Evolutionary conservation across 2,888 invertebrate genomes (phyloP).

Genomic region (Agrotis ipsilon): DNA sequence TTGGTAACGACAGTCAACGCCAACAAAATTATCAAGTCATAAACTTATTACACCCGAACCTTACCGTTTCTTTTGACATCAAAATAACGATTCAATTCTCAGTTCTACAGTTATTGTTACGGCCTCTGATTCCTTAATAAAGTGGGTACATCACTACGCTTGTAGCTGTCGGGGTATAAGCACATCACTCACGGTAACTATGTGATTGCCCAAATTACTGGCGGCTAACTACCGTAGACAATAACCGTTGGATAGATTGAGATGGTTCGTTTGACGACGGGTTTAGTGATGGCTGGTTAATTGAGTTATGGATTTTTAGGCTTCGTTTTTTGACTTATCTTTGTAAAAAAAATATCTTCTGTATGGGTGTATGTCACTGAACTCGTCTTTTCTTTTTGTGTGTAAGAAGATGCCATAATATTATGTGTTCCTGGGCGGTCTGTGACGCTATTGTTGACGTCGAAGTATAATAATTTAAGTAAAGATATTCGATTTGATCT

Average conservation of each 20-base stretch:
- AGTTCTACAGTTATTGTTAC: conserved; percentile 60
- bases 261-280: conserved; percentile 29
- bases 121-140: conserved; percentile 63
- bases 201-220: conserved; percentile 73
- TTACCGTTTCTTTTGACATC: conserved; percentile 45
- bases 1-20: neutral
- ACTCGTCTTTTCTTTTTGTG: too few relatives aligned
- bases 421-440: too few relatives aligned
- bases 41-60: conserved; percentile 19
- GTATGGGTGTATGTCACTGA: too few relatives aligned
- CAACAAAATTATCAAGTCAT: conserved; percentile 20
- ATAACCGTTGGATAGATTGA: conserved; percentile 49
- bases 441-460: too few relatives aligned
- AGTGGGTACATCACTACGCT: conserved; percentile 52
- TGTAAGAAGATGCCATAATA: too few relatives aligned
- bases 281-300: conserved; percentile 36
- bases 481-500: too few relatives aligned
- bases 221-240: conserved; percentile 62
- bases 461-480: too few relatives aligned
- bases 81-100: conserved; percentile 59
- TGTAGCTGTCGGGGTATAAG: conserved; percentile 22
- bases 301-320: conserved; percentile 25
- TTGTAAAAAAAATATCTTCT: too few relatives aligned
- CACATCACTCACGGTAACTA: conserved; percentile 66
- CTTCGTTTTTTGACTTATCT: neutral